phyloP scores from a whole-genome alignment of 2,888 invertebrate species.

The Eulithis testata region DNA sequence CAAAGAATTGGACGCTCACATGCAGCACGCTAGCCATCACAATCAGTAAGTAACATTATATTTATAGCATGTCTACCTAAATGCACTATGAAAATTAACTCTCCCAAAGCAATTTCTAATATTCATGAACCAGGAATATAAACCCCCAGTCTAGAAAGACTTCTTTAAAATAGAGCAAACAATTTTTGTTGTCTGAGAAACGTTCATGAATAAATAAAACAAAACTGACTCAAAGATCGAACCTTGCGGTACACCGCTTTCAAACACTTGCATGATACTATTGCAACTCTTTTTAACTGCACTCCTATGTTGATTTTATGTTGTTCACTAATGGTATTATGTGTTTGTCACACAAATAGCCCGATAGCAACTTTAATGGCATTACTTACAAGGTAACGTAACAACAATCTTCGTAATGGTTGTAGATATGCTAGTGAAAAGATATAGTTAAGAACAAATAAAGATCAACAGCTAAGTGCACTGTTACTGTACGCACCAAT shows the following conservation, averaged over 20 bases:
- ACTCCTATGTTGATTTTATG: slow-evolving; percentile 59
- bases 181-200: neutral
- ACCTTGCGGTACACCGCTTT: slow-evolving; percentile 37
- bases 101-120: neutral
- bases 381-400: slow-evolving; percentile 95
- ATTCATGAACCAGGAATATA: neutral
- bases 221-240: slow-evolving; percentile 21
- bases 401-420: slow-evolving; percentile 61
- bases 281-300: slow-evolving; percentile 47
- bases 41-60: slow-evolving; percentile 88
- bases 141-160: neutral
- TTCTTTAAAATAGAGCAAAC: neutral
- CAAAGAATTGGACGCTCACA: slow-evolving; percentile 90
- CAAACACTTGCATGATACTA: slow-evolving; percentile 45
- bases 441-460: slow-evolving; percentile 27
- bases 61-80: slow-evolving; percentile 61
- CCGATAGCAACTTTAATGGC: slow-evolving; percentile 98
- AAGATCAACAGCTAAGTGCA: neutral
- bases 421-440: slow-evolving; percentile 54
- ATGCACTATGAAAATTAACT: slow-evolving; percentile 25
- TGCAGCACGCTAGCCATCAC: slow-evolving; percentile 88
- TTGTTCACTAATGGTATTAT: slow-evolving; percentile 77
- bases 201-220: slow-evolving; percentile 15
- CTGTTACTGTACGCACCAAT: neutral
- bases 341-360: slow-evolving; percentile 92